A percentile compares a stretch with the other conserved stretches of the same genome.
Conservation (phyloP, 1,140 invertebrate genomes). For the Phymastichus coffea region DNA sequence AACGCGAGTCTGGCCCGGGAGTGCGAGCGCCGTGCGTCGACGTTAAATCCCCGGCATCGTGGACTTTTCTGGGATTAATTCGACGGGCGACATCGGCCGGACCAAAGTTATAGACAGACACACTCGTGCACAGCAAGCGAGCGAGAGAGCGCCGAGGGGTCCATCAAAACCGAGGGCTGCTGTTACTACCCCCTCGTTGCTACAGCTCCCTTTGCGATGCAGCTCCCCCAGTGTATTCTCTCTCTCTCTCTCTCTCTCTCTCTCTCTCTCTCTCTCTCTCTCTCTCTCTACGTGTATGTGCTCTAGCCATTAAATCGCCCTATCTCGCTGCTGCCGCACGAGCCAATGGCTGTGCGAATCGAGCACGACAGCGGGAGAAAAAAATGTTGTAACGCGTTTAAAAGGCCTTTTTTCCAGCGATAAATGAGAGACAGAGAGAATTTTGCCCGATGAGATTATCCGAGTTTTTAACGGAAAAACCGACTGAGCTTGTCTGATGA, state of each 20-base stretch:
- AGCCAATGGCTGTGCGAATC: constrained; percentile 30
- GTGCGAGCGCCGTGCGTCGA: constrained; percentile 31
- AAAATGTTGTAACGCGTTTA: not conserved
- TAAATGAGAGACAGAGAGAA: not conserved
- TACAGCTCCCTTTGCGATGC: not conserved
- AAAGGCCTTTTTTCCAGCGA: not conserved
- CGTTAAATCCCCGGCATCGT: constrained; percentile 31
- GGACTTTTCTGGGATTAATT: constrained; percentile 49
- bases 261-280: not conserved
- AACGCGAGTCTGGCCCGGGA: no score
- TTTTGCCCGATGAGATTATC: no score
- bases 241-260: constrained; percentile 14
- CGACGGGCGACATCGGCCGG: constrained; percentile 33
- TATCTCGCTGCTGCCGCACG: constrained; percentile 27
- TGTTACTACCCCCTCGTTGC: constrained; percentile 7
- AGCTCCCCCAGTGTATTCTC: constrained; percentile 21
- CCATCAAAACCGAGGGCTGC: constrained; percentile 44
- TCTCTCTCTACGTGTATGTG: constrained; percentile 17
- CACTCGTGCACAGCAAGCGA: constrained; percentile 12
- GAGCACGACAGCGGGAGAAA: not conserved
- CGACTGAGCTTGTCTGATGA: no score
- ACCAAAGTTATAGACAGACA: not conserved
- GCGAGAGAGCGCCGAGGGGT: constrained; percentile 39
- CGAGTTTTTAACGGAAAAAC: no score
- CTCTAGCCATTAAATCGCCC: constrained; percentile 25